Evolutionary conservation across 2,797 vertebrate genomes (phyloP).

Genomic region (Arrhamphus sclerolepis): DNA sequence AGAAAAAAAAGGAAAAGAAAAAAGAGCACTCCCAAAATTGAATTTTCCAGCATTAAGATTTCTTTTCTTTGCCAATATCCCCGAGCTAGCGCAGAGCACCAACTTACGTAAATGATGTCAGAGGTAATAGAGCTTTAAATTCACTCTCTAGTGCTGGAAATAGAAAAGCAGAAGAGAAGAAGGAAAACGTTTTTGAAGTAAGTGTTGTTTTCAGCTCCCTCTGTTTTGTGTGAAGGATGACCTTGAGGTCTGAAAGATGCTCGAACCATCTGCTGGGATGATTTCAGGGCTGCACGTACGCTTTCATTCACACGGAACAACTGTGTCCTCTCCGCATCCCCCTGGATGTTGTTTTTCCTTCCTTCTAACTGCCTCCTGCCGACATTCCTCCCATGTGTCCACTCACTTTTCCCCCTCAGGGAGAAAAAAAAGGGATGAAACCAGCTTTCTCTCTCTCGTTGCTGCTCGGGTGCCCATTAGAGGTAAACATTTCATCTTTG

Average conservation of each 20-base stretch:
- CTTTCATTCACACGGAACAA: conserved; percentile 24
- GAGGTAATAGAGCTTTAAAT: conserved; percentile 53
- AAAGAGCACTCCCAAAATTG: conserved; percentile 29
- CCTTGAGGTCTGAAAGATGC: conserved; percentile 44
- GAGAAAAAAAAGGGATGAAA: conserved; percentile 67
- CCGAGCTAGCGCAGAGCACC: conserved; percentile 36
- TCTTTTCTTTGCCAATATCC: conserved; percentile 38
- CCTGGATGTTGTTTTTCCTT: conserved; percentile 56
- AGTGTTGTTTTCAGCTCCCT: conserved; percentile 7
- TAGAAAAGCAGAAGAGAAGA: conserved; percentile 17
- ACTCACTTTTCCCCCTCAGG: conserved; percentile 48
- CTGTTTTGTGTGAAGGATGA: conserved; percentile 11
- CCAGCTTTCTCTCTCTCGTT: conserved; percentile 75
- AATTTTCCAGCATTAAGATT: conserved; percentile 40
- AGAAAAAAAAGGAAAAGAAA: conserved; percentile 22
- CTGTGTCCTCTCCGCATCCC: conserved; percentile 40
- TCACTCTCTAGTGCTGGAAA: conserved; percentile 37
- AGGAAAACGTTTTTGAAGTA: conserved; percentile 26
- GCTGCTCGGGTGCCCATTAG: conserved; percentile 77
- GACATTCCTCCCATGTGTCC: conserved; percentile 33
- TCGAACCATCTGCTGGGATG: conserved; percentile 9
- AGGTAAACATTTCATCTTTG: conserved; percentile 73
- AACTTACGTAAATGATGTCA: conserved; percentile 57
- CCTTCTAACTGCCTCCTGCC: conserved; percentile 13
- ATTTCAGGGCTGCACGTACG: conserved; percentile 12